Evolutionary conservation across 2,113 vertebrate species (phyloP), one percentile per base, ranked within the genome.

Genomic region (Mus spicilegus): DNA sequence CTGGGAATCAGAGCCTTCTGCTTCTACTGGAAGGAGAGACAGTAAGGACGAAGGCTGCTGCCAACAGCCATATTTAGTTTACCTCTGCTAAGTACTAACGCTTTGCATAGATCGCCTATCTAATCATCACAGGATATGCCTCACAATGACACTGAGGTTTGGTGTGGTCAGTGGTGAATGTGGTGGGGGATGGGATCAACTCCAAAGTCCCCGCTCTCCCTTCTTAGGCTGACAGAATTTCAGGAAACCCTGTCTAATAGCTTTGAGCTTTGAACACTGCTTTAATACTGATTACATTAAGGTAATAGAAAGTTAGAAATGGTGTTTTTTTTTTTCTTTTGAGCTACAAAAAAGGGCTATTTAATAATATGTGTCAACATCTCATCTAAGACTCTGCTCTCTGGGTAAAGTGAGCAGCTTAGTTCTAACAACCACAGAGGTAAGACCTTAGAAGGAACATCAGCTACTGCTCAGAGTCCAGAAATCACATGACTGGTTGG

Each of bases 171-270:
- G 58, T 16, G 6, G n/a, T 24, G 7, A 1, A 20, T 14, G 9
- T 46, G 72, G 26, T 2, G 39, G 56, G 3, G 33, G 11, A 0
- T 14, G 33, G 51, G 33, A 33, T 46, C 39, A 36, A 8, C 49
- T 36, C 73, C 61, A 11, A 54, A 73, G 70, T 30, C 46, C 56
- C 58, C 20, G 46, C 36, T 69, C 33, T 39, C 87, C 73, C 67
- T 77, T 33, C 54, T 84, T 61, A 39, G 67, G 58, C 17, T 63
- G 30, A 26, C 46, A 24, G 2, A 13, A 42, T 4, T 2, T 8
- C 8, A 1, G 0, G n/a, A 69, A 24, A 7, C 1, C 4, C 19
- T 26, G 3, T 7, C 19, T 17, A 4, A 33, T 2, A 9, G 39
- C 54, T 70, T 7, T 39, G 10, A 0, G 14, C 33, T 63, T 19